phyloP scores from a whole-genome alignment of 2,888 invertebrate species.

The Agapostemon virescens region DNA sequence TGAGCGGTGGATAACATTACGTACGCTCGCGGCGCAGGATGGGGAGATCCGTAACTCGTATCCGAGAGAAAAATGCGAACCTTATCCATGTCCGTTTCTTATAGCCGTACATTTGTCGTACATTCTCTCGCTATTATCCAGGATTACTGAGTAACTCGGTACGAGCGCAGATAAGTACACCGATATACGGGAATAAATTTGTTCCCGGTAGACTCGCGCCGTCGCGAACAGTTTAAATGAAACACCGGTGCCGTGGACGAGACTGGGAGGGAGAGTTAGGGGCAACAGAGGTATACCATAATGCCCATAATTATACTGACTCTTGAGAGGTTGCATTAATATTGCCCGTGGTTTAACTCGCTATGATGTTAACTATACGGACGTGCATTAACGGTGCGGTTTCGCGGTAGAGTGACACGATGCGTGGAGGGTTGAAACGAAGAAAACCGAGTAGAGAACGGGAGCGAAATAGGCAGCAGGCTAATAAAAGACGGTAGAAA shows the following conservation, averaged over 20 bases:
- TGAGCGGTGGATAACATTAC: neutral
- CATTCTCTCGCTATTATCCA: constrained; percentile 59
- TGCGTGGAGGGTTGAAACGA: constrained; percentile 8
- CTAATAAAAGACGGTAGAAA: neutral
- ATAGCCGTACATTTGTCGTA: constrained; percentile 51
- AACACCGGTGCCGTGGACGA: constrained; percentile 27
- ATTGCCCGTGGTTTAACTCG: constrained; percentile 62
- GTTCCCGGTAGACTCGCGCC: constrained; percentile 45
- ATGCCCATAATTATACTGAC: constrained; percentile 65
- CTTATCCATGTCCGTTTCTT: constrained; percentile 54
- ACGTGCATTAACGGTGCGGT: constrained; percentile 46
- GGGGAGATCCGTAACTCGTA: constrained; percentile 21
- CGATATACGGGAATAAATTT: constrained; percentile 63
- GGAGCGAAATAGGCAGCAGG: neutral
- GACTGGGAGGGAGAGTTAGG: constrained; percentile 17
- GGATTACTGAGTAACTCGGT: constrained; percentile 55
- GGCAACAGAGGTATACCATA: constrained; percentile 50
- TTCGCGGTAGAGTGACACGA: constrained; percentile 25
- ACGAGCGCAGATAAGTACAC: constrained; percentile 55
- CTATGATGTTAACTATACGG: constrained; percentile 48
- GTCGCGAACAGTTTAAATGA: constrained; percentile 60
- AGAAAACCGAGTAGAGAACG: neutral
- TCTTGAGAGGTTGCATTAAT: constrained; percentile 65
- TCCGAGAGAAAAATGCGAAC: constrained; percentile 36
- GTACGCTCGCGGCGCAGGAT: neutral